phyloP scores from a whole-genome alignment of 1,140 invertebrate genomes.

The Paramacrobiotus metropolitanus region DNA sequence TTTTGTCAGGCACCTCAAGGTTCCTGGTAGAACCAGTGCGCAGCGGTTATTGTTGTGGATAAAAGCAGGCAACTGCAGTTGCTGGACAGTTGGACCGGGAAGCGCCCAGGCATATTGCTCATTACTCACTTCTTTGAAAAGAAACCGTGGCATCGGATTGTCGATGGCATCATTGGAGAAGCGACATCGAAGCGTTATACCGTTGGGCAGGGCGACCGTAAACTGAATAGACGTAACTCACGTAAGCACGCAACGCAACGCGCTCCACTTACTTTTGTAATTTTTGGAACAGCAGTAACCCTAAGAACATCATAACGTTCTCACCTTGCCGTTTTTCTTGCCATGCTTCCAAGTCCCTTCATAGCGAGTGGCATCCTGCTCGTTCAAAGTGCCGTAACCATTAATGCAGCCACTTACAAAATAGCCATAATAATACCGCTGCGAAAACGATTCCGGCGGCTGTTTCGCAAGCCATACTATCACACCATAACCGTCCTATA shows the following conservation, averaged over 20 bases:
- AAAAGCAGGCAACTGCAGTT: neutral
- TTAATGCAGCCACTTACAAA: neutral
- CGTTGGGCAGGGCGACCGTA: neutral
- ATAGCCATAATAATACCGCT: neutral
- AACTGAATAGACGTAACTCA: neutral
- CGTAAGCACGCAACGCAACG: too few relatives aligned
- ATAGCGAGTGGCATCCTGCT: neutral
- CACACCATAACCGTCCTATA: neutral
- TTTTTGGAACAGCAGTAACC: too few relatives aligned
- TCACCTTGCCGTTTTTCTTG: neutral
- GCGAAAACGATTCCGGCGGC: neutral
- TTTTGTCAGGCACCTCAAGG: neutral
- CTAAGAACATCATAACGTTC: too few relatives aligned
- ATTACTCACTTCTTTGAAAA: neutral
- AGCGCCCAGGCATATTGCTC: neutral
- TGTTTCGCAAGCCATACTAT: neutral
- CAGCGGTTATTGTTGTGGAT: neutral
- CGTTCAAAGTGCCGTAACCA: neutral
- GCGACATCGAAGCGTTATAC: neutral
- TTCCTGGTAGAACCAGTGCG: neutral
- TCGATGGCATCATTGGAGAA: neutral
- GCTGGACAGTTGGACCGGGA: neutral
- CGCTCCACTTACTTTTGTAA: too few relatives aligned
- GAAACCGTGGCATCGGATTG: neutral
- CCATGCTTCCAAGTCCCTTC: neutral